Conservation (phyloP, 2,888 invertebrate species). For the Julus scanicus region DNA sequence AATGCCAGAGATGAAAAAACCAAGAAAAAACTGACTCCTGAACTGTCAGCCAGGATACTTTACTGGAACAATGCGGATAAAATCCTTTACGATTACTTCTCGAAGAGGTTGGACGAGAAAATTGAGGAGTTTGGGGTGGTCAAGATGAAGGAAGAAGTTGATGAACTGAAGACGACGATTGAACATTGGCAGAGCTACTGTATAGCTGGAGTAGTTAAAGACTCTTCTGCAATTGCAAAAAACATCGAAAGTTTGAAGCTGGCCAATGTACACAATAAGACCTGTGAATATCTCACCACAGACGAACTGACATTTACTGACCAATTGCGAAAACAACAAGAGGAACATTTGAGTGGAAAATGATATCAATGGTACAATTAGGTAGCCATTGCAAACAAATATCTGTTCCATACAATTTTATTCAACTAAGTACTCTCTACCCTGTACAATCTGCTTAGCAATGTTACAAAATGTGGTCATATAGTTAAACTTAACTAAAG, state of each 20-base stretch:
- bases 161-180: constrained; percentile 56
- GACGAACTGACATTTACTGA: constrained; percentile 58
- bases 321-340: neutral
- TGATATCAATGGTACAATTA: too few species aligned
- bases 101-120: constrained; percentile 57
- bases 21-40: constrained; percentile 37
- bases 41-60: constrained; percentile 31
- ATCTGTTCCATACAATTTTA: too few species aligned
- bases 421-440: too few species aligned
- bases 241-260: neutral
- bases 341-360: neutral
- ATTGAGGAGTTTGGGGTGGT: constrained; percentile 57
- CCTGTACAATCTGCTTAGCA: too few species aligned
- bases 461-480: too few species aligned
- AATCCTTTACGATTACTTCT: constrained; percentile 62
- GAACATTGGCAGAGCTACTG: constrained; percentile 55
- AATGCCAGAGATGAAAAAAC: constrained; percentile 53
- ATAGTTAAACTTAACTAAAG: too few species aligned
- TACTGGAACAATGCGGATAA: constrained; percentile 52
- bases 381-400: too few species aligned
- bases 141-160: constrained; percentile 59
- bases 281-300: constrained; percentile 59
- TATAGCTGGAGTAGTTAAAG: constrained; percentile 37
- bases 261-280: constrained; percentile 49
- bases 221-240: neutral